phyloP scores from a whole-genome alignment of 2,888 invertebrate species.

The Hybos culiciformis region DNA sequence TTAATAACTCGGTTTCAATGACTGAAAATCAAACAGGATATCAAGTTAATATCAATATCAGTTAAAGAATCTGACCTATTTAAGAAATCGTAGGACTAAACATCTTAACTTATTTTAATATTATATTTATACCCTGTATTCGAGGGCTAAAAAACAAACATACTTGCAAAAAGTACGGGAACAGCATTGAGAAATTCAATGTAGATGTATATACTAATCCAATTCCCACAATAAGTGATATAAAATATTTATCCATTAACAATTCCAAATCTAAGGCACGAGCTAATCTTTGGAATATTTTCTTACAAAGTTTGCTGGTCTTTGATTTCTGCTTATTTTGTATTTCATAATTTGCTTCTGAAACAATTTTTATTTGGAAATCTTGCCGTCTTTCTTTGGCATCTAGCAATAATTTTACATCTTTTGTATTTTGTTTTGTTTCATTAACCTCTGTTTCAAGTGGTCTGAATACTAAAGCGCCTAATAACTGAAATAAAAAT shows the following conservation, averaged over 20 bases:
- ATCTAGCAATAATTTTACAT: conserved; percentile 21
- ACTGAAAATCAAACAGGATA: too few relatives aligned
- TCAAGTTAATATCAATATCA: too few relatives aligned
- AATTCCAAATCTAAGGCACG: conserved; percentile 48
- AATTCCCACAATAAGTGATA: conserved; percentile 53
- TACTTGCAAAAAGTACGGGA: conserved; percentile 52
- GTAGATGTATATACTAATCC: conserved; percentile 53
- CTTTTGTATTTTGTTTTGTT: conserved; percentile 27
- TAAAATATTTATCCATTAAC: conserved; percentile 46
- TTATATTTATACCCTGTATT: too few relatives aligned
- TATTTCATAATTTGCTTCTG: conserved; percentile 7
- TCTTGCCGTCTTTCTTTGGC: conserved; percentile 12
- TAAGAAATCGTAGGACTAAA: neutral
- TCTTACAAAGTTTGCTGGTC: conserved; percentile 18
- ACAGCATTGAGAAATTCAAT: conserved; percentile 56
- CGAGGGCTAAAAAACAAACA: conserved; percentile 5
- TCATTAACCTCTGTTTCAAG: conserved; percentile 39
- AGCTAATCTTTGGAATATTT: conserved; percentile 27
- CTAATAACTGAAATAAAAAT: conserved; percentile 37
- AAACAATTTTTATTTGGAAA: conserved; percentile 14
- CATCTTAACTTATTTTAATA: neutral
- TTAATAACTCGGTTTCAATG: too few relatives aligned
- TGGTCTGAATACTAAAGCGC: conserved; percentile 44
- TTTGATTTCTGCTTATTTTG: too few relatives aligned
- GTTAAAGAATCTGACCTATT: too few relatives aligned